Conservation (phyloP, 2,113 vertebrate genomes). For the Corapipo altera region DNA sequence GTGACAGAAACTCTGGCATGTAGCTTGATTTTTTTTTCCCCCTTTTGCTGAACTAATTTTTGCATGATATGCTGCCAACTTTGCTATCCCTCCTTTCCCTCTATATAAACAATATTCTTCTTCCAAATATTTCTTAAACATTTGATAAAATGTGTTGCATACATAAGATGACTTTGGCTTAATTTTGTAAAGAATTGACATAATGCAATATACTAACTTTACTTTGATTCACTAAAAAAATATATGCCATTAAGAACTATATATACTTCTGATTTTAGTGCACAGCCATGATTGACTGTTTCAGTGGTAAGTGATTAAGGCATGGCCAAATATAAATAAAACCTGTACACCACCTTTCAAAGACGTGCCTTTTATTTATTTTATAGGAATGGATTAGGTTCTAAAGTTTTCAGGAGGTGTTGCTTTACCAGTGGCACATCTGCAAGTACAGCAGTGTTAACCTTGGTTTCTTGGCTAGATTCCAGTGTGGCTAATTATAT, state of each 20-base stretch:
- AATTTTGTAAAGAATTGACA: conserved; percentile 41
- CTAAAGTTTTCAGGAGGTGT: conserved; percentile 36
- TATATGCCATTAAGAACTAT: conserved; percentile 29
- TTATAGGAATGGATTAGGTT: conserved; percentile 44
- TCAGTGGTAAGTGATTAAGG: conserved; percentile 33
- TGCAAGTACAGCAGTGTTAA: conserved; percentile 3
- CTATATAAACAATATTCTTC: conserved; percentile 49
- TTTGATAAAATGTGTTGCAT: conserved; percentile 64
- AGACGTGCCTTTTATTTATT: conserved; percentile 37
- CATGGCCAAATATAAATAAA: conserved; percentile 52
- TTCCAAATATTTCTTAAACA: conserved; percentile 64
- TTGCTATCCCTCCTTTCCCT: conserved; percentile 19
- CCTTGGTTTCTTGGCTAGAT: conserved; percentile 29
- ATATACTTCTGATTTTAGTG: conserved; percentile 24
- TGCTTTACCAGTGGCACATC: conserved; percentile 52
- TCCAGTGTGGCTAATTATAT: conserved; percentile 54
- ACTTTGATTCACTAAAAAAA: conserved; percentile 44
- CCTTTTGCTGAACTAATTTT: conserved; percentile 52
- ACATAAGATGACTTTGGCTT: conserved; percentile 51
- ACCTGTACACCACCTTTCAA: conserved; percentile 29
- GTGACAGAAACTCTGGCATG: conserved; percentile 54
- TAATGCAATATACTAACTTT: background rate
- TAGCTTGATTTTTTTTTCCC: background rate
- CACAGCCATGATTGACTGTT: conserved; percentile 18
- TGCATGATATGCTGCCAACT: conserved; percentile 16